Base-by-base conservation (phyloP, 2,888 invertebrate genomes). In the Macrophya alboannulata region DNA sequence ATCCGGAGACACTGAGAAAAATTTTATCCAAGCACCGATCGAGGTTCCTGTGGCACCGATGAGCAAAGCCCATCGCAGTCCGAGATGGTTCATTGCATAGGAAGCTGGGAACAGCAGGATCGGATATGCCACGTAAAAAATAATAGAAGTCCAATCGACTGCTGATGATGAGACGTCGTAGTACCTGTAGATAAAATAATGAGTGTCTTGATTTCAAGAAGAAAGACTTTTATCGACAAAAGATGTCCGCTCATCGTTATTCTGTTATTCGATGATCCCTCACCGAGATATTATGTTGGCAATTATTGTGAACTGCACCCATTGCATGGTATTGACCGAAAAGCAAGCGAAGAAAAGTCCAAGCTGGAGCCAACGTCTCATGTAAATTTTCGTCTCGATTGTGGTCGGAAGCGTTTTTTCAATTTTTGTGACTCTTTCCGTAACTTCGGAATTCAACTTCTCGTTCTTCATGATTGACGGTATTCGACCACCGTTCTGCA, bases 101-200 rank as follows among this genome's bases (percentile, higher is more conserved):
- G 95, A 95, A 1, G 95, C 95, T 5, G 96, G 96, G 86, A 96
- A 94, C 85, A 96, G 95, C 81, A 96, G 94, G 0, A 95, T 95
- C 86, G 96, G 95, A 91, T 96, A 96, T 25, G 93, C 93, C 59
- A 95, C 90, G 96, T 96, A 96, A 92, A 95, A 96, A 86, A 95
- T 94, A 94, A 96, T 95, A 31, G 95, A 95, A 9, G 95, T 94
- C 95, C 95, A 95, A 89, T 96, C 95, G 71, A 96, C 94, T 37
- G 94, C 92, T 77, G 86, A 82, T 17, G 88, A 82, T 8, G 88
- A 84, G 15, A 93, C 92, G 0, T 86, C 87, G 87, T 91, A 92
- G 87, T 91, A 91, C 51, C 91, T 92, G 21, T 12, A 48, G 15
- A 72, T 17, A 4, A 72, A 72, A 21, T 72, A 10, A 72, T 6